Evolutionary conservation across 2,797 vertebrate species (phyloP).

Genomic region (Rhinoraja longicauda): DNA sequence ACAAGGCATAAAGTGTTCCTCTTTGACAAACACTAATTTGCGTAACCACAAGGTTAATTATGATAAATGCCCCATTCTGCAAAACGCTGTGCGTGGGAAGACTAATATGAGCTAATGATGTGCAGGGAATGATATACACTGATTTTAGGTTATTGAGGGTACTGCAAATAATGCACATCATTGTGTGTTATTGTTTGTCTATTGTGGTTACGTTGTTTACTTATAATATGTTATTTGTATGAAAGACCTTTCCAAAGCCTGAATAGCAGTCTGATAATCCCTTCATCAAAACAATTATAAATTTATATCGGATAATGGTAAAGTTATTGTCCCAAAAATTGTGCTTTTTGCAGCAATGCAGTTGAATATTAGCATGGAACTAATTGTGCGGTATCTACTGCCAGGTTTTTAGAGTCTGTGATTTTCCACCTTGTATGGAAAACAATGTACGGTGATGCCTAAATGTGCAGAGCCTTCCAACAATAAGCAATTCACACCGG

Average conservation of each 20-base stretch:
- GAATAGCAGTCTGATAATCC: neutral
- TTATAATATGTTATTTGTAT: neutral
- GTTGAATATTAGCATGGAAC: too few species aligned
- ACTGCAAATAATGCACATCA: neutral
- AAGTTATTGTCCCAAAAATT: neutral
- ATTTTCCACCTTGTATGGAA: too few species aligned
- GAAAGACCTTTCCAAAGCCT: neutral
- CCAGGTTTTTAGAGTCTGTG: too few species aligned
- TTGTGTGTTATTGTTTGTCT: neutral
- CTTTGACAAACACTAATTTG: neutral
- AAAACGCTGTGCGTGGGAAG: neutral
- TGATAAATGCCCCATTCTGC: neutral
- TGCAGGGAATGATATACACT: neutral
- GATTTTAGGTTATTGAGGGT: neutral
- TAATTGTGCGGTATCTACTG: too few species aligned
- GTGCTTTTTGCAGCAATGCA: too few species aligned
- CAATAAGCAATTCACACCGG: too few species aligned
- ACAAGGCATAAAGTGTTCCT: neutral
- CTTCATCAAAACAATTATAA: neutral
- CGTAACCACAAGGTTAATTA: slow-evolving; percentile 3
- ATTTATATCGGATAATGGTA: neutral
- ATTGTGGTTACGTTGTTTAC: neutral
- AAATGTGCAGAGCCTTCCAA: too few species aligned
- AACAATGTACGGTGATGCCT: too few species aligned
- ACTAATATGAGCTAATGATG: neutral